These are phyloP conservation scores for Marmota flaviventris DNA, from an alignment of 2,113 vertebrate species.

Conservation along the genomic window DNA sequence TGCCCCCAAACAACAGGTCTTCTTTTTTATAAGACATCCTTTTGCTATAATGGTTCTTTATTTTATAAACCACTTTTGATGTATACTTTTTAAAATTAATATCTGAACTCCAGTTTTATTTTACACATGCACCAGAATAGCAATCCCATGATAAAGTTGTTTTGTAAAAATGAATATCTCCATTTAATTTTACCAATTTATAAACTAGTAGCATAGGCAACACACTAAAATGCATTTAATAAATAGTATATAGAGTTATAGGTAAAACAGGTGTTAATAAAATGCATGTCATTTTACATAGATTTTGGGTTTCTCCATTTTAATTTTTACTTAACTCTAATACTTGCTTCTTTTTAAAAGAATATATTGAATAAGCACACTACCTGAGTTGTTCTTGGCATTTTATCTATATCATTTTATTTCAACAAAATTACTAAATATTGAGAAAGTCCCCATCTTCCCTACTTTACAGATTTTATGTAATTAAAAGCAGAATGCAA, in stretches of 20 bases:
- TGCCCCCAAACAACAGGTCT: not conserved
- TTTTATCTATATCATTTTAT: conserved; percentile 54
- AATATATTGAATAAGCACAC: not conserved
- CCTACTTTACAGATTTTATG: conserved; percentile 42
- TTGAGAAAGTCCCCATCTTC: not conserved
- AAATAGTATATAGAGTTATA: not conserved
- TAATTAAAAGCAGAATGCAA: conserved; percentile 28
- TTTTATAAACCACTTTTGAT: conserved; percentile 9
- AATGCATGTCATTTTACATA: not conserved
- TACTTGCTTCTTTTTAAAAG: not conserved
- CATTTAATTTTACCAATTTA: conserved; percentile 46
- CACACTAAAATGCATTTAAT: not conserved
- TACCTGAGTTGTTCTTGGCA: not conserved
- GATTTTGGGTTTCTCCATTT: conserved; percentile 8
- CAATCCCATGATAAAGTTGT: conserved; percentile 1
- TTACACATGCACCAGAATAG: conserved; percentile 37
- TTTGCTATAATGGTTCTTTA: not conserved
- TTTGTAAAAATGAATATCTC: not conserved
- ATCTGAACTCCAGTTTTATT: conserved; percentile 43
- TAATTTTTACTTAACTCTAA: conserved; percentile 18
- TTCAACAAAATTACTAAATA: conserved; percentile 50
- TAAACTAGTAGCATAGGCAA: not conserved
- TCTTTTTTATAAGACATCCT: not conserved
- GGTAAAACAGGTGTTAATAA: conserved; percentile 36
- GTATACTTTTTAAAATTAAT: conserved; percentile 15